Evolutionary conservation across 2,797 vertebrate genomes (phyloP), one percentile per base, ranked within the genome.

Genomic region (Ataeniobius toweri): DNA sequence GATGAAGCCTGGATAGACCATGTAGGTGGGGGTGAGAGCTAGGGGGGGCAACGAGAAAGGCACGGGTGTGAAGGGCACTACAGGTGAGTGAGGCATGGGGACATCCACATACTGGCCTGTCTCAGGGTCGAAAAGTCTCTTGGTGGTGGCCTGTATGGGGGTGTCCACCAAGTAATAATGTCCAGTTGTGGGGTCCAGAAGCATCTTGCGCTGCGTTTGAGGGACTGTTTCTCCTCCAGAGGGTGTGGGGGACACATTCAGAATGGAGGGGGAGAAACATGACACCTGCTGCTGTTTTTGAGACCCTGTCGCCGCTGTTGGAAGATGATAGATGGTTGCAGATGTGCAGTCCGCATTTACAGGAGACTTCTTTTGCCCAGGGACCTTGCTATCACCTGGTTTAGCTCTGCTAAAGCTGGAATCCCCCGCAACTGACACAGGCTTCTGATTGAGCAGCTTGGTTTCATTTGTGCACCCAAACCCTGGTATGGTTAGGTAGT

Each of bases 151-250:
- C 85, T 95, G 96, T 28, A 98, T 85, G 0, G 97, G 97, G 0
- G 97, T 96, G 89, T 99, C 98, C 90, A 99, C 97, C 88, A 99
- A 90, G 89, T 98, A 99, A 89, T 96, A 99, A 87, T 98, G 97
- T 83, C 98, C 98, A 0, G 97, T 99, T 28, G 96, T 95, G 71
- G 98, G 96, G 85, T 99, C 98, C 87, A 99, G 86, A 71, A 99
- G 96, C 95, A 99, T 96, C 92, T 97, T 98, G 72, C 97, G 96
- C 91, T 98, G 97, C 4, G 96, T 97, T 84, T 95, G 96, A 53
- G 93, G 91, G 10, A 84, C 87, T 1, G 92, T 81, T 48, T 96
- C 95, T 75, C 79, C 84, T 0, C 84, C 73, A 1, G 90, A 80
- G 16, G 95, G 89, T 5, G 94, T 90, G 6, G 92, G 90, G 0